Conservation (phyloP, 2,797 vertebrate species). For the Centroberyx gerrardi region DNA sequence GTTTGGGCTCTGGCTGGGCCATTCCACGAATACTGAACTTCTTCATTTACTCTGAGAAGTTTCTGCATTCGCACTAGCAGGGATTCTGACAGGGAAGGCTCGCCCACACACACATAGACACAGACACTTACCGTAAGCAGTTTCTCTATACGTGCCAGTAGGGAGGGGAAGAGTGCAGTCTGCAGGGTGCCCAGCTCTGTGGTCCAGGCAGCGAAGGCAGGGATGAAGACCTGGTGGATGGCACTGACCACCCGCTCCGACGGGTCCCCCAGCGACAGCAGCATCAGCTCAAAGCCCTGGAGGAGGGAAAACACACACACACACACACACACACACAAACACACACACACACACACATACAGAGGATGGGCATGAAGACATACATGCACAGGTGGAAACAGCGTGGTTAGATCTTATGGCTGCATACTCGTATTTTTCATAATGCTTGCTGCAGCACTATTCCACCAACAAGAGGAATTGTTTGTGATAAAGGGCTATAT, state of each 20-base stretch:
- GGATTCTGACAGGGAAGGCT: no score
- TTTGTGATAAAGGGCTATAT: background rate
- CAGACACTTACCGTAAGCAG: conserved; percentile 89
- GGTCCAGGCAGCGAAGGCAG: conserved; percentile 98
- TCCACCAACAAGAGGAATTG: background rate
- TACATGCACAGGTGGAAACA: no score
- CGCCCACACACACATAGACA: background rate
- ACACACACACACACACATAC: conserved; percentile 63
- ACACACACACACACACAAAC: conserved; percentile 16
- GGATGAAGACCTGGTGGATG: conserved; percentile 98
- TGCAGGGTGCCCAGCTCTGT: conserved; percentile 95
- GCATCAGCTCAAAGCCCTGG: conserved; percentile 97
- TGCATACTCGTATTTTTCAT: background rate
- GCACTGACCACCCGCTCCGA: conserved; percentile 96
- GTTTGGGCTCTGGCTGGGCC: no score
- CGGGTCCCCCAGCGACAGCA: conserved; percentile 95
- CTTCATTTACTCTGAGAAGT: no score
- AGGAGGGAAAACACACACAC: background rate
- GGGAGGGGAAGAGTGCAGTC: conserved; percentile 93
- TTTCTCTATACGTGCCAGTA: conserved; percentile 95
- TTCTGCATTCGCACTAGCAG: no score
- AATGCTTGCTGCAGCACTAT: background rate
- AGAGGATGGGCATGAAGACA: background rate
- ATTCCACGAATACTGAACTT: no score
- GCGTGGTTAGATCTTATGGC: background rate